Percentiles rank a stretch among this genome's conserved stretches.
These are phyloP conservation scores for Drosophila limbata DNA, from an alignment of 2,888 invertebrate genomes.

Conservation along the genomic window DNA sequence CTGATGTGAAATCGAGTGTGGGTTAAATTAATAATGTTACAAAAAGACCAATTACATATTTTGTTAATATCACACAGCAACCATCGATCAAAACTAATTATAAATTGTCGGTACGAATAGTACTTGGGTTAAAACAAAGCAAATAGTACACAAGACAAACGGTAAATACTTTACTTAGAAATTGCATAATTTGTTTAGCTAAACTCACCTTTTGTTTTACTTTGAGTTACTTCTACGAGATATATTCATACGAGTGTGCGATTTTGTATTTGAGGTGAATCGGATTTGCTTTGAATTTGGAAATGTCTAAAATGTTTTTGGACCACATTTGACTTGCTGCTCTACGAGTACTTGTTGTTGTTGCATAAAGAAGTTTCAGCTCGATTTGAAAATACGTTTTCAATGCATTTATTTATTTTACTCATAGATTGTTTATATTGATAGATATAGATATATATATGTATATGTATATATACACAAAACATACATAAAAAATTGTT, in stretches of 20 bases:
- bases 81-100: slow-evolving; percentile 14
- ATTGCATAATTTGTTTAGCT: slow-evolving; percentile 37
- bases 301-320: slow-evolving; percentile 48
- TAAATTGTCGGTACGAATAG: slow-evolving; percentile 12
- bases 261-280: slow-evolving; percentile 16
- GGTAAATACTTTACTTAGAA: slow-evolving; percentile 44
- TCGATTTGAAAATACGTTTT: slow-evolving; percentile 54
- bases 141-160: slow-evolving; percentile 28
- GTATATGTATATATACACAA: slow-evolving; percentile 61
- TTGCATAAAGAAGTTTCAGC: slow-evolving; percentile 49
- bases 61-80: slow-evolving; percentile 46
- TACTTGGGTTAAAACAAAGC: slow-evolving; percentile 33
- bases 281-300: slow-evolving; percentile 20
- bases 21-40: slow-evolving; percentile 24
- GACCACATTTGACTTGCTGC: slow-evolving; percentile 66
- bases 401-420: slow-evolving; percentile 78
- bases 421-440: slow-evolving; percentile 70
- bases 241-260: slow-evolving; percentile 14
- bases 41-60: slow-evolving; percentile 23
- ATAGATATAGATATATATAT: slow-evolving; percentile 61
- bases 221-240: slow-evolving; percentile 26
- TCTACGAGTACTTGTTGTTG: slow-evolving; percentile 37
- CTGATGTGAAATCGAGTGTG: slow-evolving; percentile 14
- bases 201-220: slow-evolving; percentile 66
- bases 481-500: slow-evolving; percentile 77